Evolutionary conservation across 2,888 invertebrate genomes (phyloP), one percentile per base, ranked within the genome.

Genomic region (Malthinus flaveolus): DNA sequence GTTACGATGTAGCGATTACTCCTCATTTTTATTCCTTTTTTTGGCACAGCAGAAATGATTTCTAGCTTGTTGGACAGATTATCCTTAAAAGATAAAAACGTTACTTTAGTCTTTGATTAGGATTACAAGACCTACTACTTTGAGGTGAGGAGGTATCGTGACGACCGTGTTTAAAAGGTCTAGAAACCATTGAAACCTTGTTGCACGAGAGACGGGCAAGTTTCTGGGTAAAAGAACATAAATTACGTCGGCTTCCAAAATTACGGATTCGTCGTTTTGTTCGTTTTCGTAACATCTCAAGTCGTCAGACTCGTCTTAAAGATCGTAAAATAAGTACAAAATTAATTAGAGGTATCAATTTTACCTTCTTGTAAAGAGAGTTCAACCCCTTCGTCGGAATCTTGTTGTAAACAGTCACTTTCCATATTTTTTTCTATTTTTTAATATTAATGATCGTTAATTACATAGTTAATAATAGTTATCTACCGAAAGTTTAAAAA

Each of bases 131-230:
- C 72, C 71, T 69, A 77, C 76, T 65, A 71, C 64, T 67, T 71
- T 77, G 59, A 73, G 69, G 49, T 68, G 66, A 51, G 65, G 66
- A 56, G 82, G 81, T 59, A 86, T 80, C 45, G 76, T 75, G 48
- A 89, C 78, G 31, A 81, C 77, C 44, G 81, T 81, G 69, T 88
- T 86, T 59, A 90, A 75, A 74, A 87, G 84, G 64, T 85, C 83
- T 57, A 91, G 81, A 70, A 87, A 85, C 91, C 91, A 91, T 69
- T 88, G 85, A 12, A 89, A 85, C 67, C 91, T 81, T 11, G 87
- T 82, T 73, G 89, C 88, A 65, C 90, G 81, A 4, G 90, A 90
- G 57, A 91, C 85, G 15, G 89, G 83, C 71, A 87, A 86, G 67
- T 85, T 84, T 71, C 85, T 85, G 69, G 85, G 87, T 85, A 89